Conservation (phyloP, 1,140 invertebrate species). For the Ceratosolen fusciceps region DNA sequence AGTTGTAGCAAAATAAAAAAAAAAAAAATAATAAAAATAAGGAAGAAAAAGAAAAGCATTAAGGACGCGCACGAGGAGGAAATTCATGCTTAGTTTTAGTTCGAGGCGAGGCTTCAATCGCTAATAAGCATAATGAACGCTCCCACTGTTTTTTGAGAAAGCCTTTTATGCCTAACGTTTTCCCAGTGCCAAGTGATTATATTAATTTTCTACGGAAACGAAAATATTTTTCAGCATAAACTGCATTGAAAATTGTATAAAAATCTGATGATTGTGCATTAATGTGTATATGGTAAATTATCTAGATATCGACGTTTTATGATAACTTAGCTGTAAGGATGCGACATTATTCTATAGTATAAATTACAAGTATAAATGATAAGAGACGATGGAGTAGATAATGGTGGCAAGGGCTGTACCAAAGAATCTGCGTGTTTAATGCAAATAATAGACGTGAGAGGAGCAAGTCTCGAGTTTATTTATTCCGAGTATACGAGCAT, state of each 20-base stretch:
- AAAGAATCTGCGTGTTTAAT: conserved; percentile 26
- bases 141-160: no score
- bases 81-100: no score
- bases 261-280: conserved; percentile 46
- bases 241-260: conserved; percentile 39
- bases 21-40: no score
- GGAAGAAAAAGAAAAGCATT: no score
- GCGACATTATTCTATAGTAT: conserved; percentile 39
- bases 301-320: conserved; percentile 43
- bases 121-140: no score
- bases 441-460: no score
- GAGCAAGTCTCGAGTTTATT: no score
- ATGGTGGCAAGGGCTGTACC: conserved; percentile 27
- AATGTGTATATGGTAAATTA: conserved; percentile 49
- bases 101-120: no score
- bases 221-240: conserved; percentile 12
- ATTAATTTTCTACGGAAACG: not conserved
- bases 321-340: conserved; percentile 41
- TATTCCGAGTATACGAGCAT: no score
- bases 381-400: conserved; percentile 33
- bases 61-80: no score
- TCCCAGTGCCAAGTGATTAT: not conserved
- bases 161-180: not conserved
- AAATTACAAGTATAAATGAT: conserved; percentile 35
- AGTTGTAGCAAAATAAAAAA: no score